phyloP scores from a whole-genome alignment of 2,113 vertebrate species.

The Edolisoma coerulescens region DNA sequence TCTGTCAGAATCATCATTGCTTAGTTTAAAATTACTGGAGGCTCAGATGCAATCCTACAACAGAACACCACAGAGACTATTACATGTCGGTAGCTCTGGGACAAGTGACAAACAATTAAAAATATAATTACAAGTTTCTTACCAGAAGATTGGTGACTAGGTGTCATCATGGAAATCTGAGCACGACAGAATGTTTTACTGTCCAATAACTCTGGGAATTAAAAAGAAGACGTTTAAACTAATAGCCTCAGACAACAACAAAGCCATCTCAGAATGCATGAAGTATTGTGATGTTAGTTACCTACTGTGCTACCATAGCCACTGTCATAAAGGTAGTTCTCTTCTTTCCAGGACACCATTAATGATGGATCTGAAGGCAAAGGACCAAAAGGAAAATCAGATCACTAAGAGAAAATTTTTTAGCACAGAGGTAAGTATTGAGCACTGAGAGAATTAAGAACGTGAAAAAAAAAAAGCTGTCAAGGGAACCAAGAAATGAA shows the following conservation, averaged over 20 bases:
- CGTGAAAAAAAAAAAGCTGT: neutral
- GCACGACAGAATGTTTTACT: constrained; percentile 76
- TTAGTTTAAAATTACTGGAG: neutral
- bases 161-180: constrained; percentile 72
- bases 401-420: neutral
- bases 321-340: constrained; percentile 76
- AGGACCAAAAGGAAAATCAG: neutral
- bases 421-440: neutral
- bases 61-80: neutral
- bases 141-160: constrained; percentile 71
- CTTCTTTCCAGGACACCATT: constrained; percentile 79
- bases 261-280: neutral
- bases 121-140: constrained; percentile 42
- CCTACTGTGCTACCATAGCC: constrained; percentile 82
- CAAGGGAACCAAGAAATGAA: neutral
- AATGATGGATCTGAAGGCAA: constrained; percentile 65
- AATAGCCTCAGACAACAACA: neutral
- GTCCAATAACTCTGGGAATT: constrained; percentile 71
- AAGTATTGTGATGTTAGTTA: constrained; percentile 65
- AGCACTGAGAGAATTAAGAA: neutral
- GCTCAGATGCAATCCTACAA: neutral
- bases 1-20: neutral
- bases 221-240: neutral
- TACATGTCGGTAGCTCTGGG: neutral
- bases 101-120: neutral